Evolutionary conservation across 2,888 invertebrate genomes (phyloP).

Genomic region (Harmothoe impar): DNA sequence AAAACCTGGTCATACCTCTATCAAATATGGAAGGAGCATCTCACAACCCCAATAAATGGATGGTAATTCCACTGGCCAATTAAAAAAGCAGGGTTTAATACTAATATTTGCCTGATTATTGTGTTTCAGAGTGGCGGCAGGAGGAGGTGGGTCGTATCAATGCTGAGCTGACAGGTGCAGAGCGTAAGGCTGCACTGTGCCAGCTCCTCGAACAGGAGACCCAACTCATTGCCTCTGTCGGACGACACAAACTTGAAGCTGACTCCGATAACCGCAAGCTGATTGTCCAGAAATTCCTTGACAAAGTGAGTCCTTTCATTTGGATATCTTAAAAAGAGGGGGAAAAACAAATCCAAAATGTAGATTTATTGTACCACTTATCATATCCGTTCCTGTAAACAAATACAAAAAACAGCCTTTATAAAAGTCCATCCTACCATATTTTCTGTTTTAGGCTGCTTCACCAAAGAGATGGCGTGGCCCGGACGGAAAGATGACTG

Average conservation of each 20-base stretch:
- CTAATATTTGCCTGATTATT: too few species aligned
- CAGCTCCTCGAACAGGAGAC: constrained; percentile 83
- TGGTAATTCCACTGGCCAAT: too few species aligned
- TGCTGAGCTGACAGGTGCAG: constrained; percentile 80
- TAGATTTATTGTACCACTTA: background rate
- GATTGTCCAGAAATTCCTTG: constrained; percentile 80
- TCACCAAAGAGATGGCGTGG: constrained; percentile 90
- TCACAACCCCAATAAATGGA: too few species aligned
- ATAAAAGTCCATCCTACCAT: too few species aligned
- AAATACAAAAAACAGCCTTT: background rate
- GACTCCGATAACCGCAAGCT: constrained; percentile 79
- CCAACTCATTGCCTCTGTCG: constrained; percentile 83
- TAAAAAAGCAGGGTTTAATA: too few species aligned
- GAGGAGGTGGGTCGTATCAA: constrained; percentile 82
- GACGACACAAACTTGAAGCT: constrained; percentile 82
- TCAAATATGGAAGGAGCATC: too few species aligned
- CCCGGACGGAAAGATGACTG: constrained; percentile 88
- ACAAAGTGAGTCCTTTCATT: constrained; percentile 79
- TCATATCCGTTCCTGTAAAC: background rate
- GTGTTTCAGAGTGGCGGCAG: constrained; percentile 81
- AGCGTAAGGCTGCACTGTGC: constrained; percentile 84
- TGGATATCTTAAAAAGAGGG: background rate
- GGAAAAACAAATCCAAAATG: background rate
- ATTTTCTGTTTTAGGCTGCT: constrained; percentile 76
- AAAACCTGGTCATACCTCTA: too few species aligned